Evolutionary conservation across 30 jellyfish, hydroid and myxozoan genomes (phyloP).

Genomic region (Sanderia malayensis): DNA sequence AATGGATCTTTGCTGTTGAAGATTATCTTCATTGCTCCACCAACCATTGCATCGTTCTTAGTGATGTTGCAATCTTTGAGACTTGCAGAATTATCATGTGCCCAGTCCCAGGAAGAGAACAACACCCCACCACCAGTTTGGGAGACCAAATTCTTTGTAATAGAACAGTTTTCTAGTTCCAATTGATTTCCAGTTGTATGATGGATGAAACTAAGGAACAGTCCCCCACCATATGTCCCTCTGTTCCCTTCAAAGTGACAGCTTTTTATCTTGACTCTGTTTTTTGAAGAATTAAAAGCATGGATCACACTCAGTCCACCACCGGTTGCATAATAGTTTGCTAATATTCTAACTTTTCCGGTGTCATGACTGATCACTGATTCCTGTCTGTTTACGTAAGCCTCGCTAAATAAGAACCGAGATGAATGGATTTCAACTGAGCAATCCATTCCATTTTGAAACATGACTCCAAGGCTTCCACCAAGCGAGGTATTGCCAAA

Average conservation of each 20-base stretch:
- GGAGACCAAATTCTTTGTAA: constrained; percentile 33
- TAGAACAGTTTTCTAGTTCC: constrained; percentile 6
- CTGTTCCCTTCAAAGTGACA: constrained; percentile 33
- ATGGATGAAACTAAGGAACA: constrained; percentile 50
- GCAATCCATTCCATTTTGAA: constrained; percentile 15
- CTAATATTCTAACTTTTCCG: constrained; percentile 23
- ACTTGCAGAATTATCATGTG: constrained; percentile 24
- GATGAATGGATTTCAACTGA: constrained; percentile 26
- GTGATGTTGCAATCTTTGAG: constrained; percentile 14
- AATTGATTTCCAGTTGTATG: constrained; percentile 34
- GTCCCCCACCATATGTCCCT: constrained; percentile 73
- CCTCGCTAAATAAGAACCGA: constrained; percentile 8
- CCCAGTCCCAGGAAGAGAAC: constrained; percentile 63
- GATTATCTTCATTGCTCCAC: constrained; percentile 64
- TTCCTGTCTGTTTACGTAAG: constrained; percentile 27
- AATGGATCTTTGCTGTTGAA: constrained; percentile 41
- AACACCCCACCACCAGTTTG: constrained; percentile 63
- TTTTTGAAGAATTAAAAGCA: constrained; percentile 32
- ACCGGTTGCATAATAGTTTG: constrained; percentile 69
- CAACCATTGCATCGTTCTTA: constrained; percentile 55
- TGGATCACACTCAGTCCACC: constrained; percentile 62
- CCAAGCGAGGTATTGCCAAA: constrained; percentile 72
- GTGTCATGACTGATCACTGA: constrained; percentile 51
- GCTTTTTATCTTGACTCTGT: constrained; percentile 25
- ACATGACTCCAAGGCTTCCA: constrained; percentile 57